phyloP scores from a whole-genome alignment of 2,888 invertebrate species.

The Caenorhabditis panamensis region DNA sequence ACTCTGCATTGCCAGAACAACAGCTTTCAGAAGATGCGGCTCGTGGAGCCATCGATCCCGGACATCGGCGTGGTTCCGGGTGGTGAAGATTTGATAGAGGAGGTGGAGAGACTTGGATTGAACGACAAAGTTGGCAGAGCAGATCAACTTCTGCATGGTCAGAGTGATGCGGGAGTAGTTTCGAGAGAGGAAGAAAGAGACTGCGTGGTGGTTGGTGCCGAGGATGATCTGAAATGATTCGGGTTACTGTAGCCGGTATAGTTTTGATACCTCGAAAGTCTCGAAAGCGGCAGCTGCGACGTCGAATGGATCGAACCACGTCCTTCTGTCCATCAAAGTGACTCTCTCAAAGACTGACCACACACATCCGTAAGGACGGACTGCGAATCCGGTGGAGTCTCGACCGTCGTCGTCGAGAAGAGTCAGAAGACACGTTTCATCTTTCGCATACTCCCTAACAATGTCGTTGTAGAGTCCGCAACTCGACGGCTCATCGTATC shows the following conservation, averaged over 20 bases:
- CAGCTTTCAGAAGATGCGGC: background rate
- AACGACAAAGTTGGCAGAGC: slow-evolving; percentile 22
- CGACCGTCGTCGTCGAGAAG: slow-evolving; percentile 31
- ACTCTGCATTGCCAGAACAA: slow-evolving; percentile 20
- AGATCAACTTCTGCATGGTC: slow-evolving; percentile 26
- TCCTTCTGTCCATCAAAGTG: background rate
- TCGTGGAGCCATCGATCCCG: slow-evolving; percentile 22
- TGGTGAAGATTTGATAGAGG: slow-evolving; percentile 18
- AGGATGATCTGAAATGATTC: slow-evolving; percentile 48
- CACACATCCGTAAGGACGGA: slow-evolving; percentile 14
- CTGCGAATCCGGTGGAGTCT: background rate
- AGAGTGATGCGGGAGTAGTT: slow-evolving; percentile 14
- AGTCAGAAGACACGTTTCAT: slow-evolving; percentile 20
- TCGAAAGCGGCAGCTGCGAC: slow-evolving; percentile 13
- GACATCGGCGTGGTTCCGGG: background rate
- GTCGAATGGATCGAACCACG: slow-evolving; percentile 21
- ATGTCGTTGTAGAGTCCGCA: slow-evolving; percentile 41
- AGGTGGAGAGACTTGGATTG: slow-evolving; percentile 32
- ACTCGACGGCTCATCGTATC: slow-evolving; percentile 17
- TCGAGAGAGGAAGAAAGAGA: slow-evolving; percentile 6
- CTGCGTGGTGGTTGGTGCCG: background rate
- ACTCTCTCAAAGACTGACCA: slow-evolving; percentile 36
- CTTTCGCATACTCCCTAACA: slow-evolving; percentile 25
- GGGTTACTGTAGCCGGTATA: too few relatives aligned
- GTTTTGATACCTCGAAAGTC: slow-evolving; percentile 15